Evolutionary conservation across 2,888 invertebrate species (phyloP).

Genomic region (Lepidonotus clava): DNA sequence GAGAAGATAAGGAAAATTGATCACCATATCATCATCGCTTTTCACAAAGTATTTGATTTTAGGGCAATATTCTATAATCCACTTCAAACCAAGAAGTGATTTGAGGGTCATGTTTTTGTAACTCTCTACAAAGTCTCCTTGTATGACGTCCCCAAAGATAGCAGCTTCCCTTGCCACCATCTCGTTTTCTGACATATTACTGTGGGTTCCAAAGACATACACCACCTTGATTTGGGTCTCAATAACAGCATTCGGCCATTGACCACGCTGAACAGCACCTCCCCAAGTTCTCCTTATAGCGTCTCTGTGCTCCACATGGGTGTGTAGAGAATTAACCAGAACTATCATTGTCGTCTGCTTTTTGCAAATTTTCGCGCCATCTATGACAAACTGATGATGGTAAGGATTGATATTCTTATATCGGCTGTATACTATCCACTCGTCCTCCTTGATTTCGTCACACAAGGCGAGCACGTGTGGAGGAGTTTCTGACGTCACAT

Average conservation of each 20-base stretch:
- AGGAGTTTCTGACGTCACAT: neutral
- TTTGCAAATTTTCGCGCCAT: slow-evolving; percentile 52
- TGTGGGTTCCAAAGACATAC: slow-evolving; percentile 62
- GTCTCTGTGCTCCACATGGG: slow-evolving; percentile 82
- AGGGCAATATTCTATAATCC: slow-evolving; percentile 61
- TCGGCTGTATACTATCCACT: neutral
- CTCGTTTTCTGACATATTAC: slow-evolving; percentile 52
- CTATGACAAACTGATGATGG: slow-evolving; percentile 21
- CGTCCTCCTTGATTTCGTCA: neutral
- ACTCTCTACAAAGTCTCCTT: slow-evolving; percentile 63
- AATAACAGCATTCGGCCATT: slow-evolving; percentile 56
- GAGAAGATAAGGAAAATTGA: slow-evolving; percentile 64
- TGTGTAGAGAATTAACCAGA: slow-evolving; percentile 81
- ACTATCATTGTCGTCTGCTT: slow-evolving; percentile 57
- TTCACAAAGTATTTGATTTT: slow-evolving; percentile 62
- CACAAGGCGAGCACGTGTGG: neutral
- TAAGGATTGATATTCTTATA: slow-evolving; percentile 4
- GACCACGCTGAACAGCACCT: slow-evolving; percentile 40
- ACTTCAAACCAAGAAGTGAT: slow-evolving; percentile 65
- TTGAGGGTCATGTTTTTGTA: slow-evolving; percentile 67
- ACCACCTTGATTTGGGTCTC: slow-evolving; percentile 52
- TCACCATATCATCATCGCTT: slow-evolving; percentile 67
- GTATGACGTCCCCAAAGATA: slow-evolving; percentile 61
- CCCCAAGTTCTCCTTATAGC: slow-evolving; percentile 75
- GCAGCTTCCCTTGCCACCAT: slow-evolving; percentile 55